These are phyloP conservation scores for Gymnothorax reevesii DNA, from an alignment of 2,797 vertebrate genomes.

Conservation along the genomic window DNA sequence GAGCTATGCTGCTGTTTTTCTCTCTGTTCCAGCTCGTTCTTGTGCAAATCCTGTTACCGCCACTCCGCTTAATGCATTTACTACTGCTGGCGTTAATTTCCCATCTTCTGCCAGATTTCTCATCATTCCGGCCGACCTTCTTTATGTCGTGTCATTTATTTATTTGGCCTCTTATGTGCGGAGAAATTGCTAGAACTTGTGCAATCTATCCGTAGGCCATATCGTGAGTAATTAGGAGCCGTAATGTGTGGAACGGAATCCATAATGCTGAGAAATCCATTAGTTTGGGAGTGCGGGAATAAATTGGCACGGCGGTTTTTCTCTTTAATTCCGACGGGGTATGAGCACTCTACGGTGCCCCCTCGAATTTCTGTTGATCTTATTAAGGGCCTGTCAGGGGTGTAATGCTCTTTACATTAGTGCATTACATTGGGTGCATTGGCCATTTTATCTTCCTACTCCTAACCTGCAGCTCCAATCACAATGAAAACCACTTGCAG, in stretches of 20 bases:
- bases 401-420: not conserved
- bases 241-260: conserved; percentile 40
- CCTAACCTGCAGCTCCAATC: too few relatives aligned
- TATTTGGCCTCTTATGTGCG: conserved; percentile 20
- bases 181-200: conserved; percentile 16
- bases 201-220: conserved; percentile 40
- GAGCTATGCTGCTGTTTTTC: conserved; percentile 22
- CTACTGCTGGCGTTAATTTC: conserved; percentile 33
- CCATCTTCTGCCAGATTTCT: conserved; percentile 29
- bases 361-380: conserved; percentile 18
- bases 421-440: not conserved
- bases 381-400: conserved; percentile 20
- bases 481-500: too few relatives aligned
- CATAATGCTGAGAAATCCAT: conserved; percentile 43
- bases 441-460: not conserved
- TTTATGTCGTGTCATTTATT: conserved; percentile 33
- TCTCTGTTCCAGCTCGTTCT: conserved; percentile 8
- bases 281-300: conserved; percentile 29
- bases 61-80: conserved; percentile 24
- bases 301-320: conserved; percentile 2
- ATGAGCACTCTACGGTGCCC: conserved; percentile 22
- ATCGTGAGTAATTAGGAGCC: conserved; percentile 40
- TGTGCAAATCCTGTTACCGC: conserved; percentile 31
- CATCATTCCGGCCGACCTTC: conserved; percentile 35
- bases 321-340: conserved; percentile 27